Conservation (phyloP, 2,797 vertebrate genomes). For the Oreortyx pictus region DNA sequence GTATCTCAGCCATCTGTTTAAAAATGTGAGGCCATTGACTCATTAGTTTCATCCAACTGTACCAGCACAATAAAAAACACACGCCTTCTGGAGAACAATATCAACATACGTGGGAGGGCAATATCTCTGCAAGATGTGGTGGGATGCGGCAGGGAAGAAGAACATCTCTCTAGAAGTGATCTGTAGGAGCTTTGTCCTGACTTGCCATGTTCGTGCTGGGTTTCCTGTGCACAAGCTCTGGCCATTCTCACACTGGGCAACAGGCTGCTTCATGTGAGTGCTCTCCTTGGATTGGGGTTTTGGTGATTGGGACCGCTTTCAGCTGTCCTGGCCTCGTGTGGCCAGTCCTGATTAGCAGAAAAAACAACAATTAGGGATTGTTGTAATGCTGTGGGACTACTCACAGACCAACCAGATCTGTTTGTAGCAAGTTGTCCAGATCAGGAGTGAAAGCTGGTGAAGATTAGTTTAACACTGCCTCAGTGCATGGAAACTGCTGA, state of each 20-base stretch:
- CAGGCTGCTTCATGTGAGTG: background rate
- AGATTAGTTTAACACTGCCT: slow-evolving; percentile 25
- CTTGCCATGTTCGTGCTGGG: background rate
- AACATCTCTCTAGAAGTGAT: background rate
- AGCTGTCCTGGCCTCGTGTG: background rate
- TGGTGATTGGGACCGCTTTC: background rate
- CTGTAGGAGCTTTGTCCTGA: background rate
- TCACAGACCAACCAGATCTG: background rate
- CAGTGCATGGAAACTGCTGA: slow-evolving; percentile 13
- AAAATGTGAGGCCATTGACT: slow-evolving; percentile 71
- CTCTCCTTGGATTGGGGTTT: background rate
- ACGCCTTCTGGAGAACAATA: slow-evolving; percentile 68
- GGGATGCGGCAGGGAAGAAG: slow-evolving; percentile 26
- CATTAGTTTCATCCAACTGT: slow-evolving; percentile 65
- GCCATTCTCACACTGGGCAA: background rate
- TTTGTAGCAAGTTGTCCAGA: slow-evolving; percentile 46
- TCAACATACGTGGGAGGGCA: slow-evolving; percentile 61
- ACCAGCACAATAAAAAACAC: slow-evolving; percentile 50
- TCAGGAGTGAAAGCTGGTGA: slow-evolving; percentile 34
- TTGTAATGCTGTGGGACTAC: slow-evolving; percentile 33
- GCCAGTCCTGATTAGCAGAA: background rate
- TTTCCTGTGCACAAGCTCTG: background rate
- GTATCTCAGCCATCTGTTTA: slow-evolving; percentile 68
- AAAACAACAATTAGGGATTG: background rate
- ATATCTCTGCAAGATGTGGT: slow-evolving; percentile 31